Evolutionary conservation across 2,888 invertebrate species (phyloP), one percentile per base, ranked within the genome.

Genomic region (Dorcus hopei): DNA sequence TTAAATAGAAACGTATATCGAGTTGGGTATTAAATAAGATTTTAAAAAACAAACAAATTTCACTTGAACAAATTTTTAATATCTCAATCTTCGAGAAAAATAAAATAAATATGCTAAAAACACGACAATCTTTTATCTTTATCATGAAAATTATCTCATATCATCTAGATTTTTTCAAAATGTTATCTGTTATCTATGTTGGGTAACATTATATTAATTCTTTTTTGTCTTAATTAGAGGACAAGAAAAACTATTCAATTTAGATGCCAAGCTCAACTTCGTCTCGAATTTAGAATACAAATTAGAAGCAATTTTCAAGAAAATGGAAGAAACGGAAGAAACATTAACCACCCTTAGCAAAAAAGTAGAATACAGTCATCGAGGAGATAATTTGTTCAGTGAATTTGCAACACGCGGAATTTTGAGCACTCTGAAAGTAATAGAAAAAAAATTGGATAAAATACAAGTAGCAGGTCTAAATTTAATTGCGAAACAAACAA

Each of bases 401-500:
- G 79, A 79, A 66, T 78, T 78, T 61, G 75, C 79, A 11, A 69
- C 73, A 2, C 67, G 78, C 57, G 80, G 78, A 9, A 74, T 79
- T n/a, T 66, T 79, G 33, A 76, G 75, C 61, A 75, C 77, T 0
- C 61, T 80, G 7, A 77, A 77, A 66, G 67, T 69, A 49, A 69
- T 79, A 9, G 79, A 79, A 63, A 69, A 70, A 38, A 78, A 78
- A 67, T 62, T 77, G 5, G 76, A 77, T 60, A 69, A 70, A 45
- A 58, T 76, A 8, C 64, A 72, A 23, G 51, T 69, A 14, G 54
- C 53, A 0, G 61, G 55, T 26, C 59, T 58, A 50, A 61, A 61
- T 40, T 45, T 59, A 23, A 52, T 61, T 40, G 11, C 59, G 23
- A 65, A 56, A 39, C 61, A 65, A 49, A 57, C 64, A 16, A 70